A percentile compares a stretch with the other conserved stretches of the same genome.
These are phyloP conservation scores for Nasonia vitripennis DNA, from an alignment of 1,140 invertebrate species.

Conservation along the genomic window DNA sequence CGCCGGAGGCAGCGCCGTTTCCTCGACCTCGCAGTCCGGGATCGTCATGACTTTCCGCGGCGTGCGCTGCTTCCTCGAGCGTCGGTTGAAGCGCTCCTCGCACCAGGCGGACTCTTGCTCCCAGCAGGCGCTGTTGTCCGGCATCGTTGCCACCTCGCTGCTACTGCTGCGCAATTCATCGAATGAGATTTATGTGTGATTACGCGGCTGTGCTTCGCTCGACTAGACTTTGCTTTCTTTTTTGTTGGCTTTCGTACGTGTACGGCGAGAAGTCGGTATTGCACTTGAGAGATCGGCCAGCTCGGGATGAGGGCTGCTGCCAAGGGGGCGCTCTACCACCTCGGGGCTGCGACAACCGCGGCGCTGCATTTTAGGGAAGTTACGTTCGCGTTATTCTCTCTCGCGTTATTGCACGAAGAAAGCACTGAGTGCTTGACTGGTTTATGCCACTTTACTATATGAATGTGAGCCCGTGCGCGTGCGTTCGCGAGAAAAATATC, in stretches of 20 bases:
- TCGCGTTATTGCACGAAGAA: slow-evolving; percentile 19
- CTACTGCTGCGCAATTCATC: slow-evolving; percentile 21
- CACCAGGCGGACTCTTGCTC: slow-evolving; percentile 46
- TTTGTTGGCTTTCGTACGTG: slow-evolving; percentile 50
- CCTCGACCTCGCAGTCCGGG: background rate
- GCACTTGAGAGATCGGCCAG: slow-evolving; percentile 40
- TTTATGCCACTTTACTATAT: too few species aligned
- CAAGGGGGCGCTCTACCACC: slow-evolving; percentile 69
- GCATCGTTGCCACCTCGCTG: slow-evolving; percentile 43
- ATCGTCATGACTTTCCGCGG: slow-evolving; percentile 68
- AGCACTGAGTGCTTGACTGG: too few species aligned
- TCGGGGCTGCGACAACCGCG: slow-evolving; percentile 74
- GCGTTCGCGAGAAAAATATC: too few species aligned
- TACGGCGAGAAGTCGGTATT: background rate
- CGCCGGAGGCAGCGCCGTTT: too few species aligned
- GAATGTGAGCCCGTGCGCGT: too few species aligned
- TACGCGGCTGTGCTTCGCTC: background rate
- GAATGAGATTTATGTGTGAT: background rate
- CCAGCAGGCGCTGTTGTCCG: slow-evolving; percentile 44
- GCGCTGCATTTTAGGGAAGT: slow-evolving; percentile 72
- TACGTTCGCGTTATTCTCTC: slow-evolving; percentile 65
- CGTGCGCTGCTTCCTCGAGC: slow-evolving; percentile 71
- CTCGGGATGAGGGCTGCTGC: slow-evolving; percentile 51
- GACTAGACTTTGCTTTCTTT: slow-evolving; percentile 1
- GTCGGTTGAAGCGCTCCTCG: slow-evolving; percentile 53